These are phyloP conservation scores for Ovibos moschatus DNA, from an alignment of 2,113 vertebrate species.

Conservation along the genomic window DNA sequence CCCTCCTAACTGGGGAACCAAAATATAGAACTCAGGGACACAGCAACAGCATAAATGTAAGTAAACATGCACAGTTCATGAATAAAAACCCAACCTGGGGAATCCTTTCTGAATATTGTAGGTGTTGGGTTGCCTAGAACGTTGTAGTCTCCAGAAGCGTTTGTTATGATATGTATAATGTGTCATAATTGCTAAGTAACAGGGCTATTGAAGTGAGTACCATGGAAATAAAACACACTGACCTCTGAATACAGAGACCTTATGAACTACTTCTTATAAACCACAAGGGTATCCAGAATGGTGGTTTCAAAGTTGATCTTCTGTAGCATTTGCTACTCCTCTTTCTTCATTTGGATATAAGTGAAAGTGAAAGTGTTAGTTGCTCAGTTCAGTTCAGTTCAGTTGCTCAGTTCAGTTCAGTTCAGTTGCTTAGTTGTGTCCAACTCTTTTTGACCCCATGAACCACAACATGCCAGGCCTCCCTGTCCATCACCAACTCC, in stretches of 20 bases:
- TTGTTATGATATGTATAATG: background rate
- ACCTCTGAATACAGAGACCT: background rate
- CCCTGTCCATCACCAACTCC: too few species aligned
- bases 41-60: background rate
- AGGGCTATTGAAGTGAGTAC: background rate
- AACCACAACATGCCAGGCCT: background rate
- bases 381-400: background rate
- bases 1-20: background rate
- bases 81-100: background rate
- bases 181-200: slow-evolving; percentile 5
- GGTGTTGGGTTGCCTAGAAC: background rate
- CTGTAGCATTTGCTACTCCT: background rate
- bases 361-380: background rate
- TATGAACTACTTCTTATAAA: background rate
- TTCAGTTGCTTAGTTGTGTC: background rate
- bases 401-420: background rate
- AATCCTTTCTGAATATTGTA: background rate
- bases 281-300: background rate
- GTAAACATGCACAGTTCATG: background rate
- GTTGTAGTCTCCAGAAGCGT: background rate
- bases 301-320: background rate
- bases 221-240: background rate
- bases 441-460: background rate
- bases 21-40: background rate
- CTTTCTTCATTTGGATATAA: background rate